Conservation (phyloP, 2,113 vertebrate genomes). For the Dolichallabes microphthalmus region DNA sequence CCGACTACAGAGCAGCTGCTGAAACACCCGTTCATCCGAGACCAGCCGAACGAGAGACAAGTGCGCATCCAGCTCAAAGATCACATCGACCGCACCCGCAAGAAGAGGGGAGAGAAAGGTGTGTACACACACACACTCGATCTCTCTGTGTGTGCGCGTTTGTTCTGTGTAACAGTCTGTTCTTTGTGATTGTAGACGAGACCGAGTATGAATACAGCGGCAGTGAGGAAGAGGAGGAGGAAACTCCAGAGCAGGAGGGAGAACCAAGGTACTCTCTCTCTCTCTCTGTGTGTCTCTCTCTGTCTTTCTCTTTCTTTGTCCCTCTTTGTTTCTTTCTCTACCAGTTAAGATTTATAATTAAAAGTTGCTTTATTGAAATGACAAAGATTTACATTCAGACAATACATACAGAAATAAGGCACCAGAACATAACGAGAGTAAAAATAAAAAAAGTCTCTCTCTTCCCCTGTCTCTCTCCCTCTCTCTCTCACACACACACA, state of each 20-base stretch:
- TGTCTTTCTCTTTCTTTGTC: too few species aligned
- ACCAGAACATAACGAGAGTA: too few species aligned
- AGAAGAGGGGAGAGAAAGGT: constrained; percentile 99
- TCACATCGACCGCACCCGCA: constrained; percentile 97
- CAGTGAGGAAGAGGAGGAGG: constrained; percentile 98
- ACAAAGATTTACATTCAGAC: too few species aligned
- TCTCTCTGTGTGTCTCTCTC: neutral
- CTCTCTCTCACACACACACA: neutral
- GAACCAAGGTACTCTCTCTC: constrained; percentile 83
- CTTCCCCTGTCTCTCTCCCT: too few species aligned
- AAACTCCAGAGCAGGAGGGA: constrained; percentile 94
- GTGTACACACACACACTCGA: constrained; percentile 44
- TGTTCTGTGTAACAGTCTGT: neutral
- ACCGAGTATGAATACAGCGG: constrained; percentile 98
- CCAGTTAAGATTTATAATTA: too few species aligned
- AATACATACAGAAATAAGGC: too few species aligned
- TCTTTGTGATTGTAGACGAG: constrained; percentile 78
- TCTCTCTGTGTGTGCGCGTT: neutral
- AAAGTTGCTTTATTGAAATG: too few species aligned
- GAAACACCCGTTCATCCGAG: constrained; percentile 96
- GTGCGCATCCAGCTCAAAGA: constrained; percentile 99
- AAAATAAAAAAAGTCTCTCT: too few species aligned
- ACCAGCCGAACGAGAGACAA: constrained; percentile 98
- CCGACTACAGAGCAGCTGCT: constrained; percentile 95
- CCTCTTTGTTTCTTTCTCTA: too few species aligned